Evolutionary conservation across 1,140 invertebrate species (phyloP).

Genomic region (Agrypnia vestita): DNA sequence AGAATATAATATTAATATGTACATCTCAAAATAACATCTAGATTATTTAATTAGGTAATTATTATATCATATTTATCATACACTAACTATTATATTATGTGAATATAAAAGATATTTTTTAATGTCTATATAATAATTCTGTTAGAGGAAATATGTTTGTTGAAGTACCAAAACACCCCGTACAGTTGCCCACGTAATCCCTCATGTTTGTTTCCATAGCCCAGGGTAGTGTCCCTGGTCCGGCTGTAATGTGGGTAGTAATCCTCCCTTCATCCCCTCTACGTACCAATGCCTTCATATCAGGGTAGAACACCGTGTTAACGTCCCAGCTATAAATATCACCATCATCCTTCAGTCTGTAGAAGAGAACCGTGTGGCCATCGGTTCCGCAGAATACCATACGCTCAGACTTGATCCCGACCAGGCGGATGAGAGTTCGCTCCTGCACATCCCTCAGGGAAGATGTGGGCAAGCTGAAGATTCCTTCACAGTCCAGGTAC

Average conservation of each 20-base stretch:
- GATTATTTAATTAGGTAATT: too few relatives aligned
- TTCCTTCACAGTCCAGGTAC: conserved; percentile 41
- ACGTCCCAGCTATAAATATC: conserved; percentile 51
- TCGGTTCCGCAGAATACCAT: conserved; percentile 51
- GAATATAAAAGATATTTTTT: too few relatives aligned
- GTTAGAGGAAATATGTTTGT: conserved; percentile 70
- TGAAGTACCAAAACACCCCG: conserved; percentile 74
- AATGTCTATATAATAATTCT: too few relatives aligned
- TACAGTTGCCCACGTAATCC: conserved; percentile 75
- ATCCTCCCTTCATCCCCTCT: conserved; percentile 14
- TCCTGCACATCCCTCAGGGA: neutral
- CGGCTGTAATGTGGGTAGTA: conserved; percentile 69
- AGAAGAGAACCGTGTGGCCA: conserved; percentile 39
- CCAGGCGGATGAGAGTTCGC: conserved; percentile 29
- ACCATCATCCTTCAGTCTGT: conserved; percentile 15
- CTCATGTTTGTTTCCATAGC: conserved; percentile 78
- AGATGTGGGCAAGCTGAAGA: neutral
- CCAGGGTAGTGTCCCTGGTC: conserved; percentile 76
- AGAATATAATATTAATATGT: too few relatives aligned
- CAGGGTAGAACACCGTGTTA: conserved; percentile 37
- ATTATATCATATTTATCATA: too few relatives aligned
- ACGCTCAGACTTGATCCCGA: conserved; percentile 15
- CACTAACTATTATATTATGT: too few relatives aligned
- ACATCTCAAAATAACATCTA: too few relatives aligned
- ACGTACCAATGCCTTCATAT: neutral